Evolutionary conservation across 2,797 vertebrate species (phyloP).

Genomic region (Manis javanica): DNA sequence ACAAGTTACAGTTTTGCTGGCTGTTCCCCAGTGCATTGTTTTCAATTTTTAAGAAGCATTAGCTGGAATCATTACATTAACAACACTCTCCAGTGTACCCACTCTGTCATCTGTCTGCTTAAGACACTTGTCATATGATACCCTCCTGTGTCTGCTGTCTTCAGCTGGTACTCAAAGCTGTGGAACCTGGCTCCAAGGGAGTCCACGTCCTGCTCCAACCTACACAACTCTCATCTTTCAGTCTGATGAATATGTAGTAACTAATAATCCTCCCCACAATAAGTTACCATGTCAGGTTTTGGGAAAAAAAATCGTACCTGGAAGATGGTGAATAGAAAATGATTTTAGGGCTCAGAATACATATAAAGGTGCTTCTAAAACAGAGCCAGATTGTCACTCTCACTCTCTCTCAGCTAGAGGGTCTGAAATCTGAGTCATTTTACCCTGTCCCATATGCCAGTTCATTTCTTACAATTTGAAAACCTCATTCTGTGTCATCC

Average conservation of each 20-base stretch:
- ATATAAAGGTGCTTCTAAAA: not conserved
- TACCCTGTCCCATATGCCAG: not conserved
- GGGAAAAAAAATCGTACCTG: not conserved
- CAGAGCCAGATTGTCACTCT: not conserved
- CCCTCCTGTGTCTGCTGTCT: conserved; percentile 83
- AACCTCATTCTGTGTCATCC: not conserved
- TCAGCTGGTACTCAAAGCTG: conserved; percentile 86
- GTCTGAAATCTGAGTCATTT: not conserved
- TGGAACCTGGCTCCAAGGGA: conserved; percentile 83
- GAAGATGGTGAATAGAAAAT: not conserved
- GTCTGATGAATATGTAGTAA: conserved; percentile 81
- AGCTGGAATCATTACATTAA: conserved; percentile 87
- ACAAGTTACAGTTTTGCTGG: conserved; percentile 74
- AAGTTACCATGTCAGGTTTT: conserved; percentile 59
- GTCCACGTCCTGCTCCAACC: conserved; percentile 84
- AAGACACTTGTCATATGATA: conserved; percentile 87
- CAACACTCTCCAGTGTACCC: conserved; percentile 81
- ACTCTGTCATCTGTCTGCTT: conserved; percentile 87
- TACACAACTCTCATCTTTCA: conserved; percentile 85
- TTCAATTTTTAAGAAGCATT: conserved; percentile 86
- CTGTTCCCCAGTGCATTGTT: conserved; percentile 84
- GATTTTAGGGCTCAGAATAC: not conserved
- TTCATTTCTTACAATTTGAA: not conserved
- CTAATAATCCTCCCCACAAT: conserved; percentile 60
- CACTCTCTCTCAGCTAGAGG: not conserved